Conservation (phyloP, 2,888 invertebrate genomes). For the Xiphydria camelus region DNA sequence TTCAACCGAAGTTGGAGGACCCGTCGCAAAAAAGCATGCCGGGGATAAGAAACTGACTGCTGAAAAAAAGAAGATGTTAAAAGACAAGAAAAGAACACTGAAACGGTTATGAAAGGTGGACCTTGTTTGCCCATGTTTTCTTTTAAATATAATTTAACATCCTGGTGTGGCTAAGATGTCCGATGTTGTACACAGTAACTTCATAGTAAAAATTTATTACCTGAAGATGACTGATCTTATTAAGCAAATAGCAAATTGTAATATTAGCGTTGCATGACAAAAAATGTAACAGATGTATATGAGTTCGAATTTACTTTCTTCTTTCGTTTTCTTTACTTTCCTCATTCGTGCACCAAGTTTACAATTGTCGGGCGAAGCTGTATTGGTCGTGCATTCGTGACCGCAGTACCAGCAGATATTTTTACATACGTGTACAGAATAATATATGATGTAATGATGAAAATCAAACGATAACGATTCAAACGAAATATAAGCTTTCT, state of each 20-base stretch:
- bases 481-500: constrained; percentile 44
- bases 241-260: constrained; percentile 19
- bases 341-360: constrained; percentile 8
- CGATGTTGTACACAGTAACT: constrained; percentile 44
- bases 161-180: constrained; percentile 46
- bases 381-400: constrained; percentile 5
- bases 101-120: constrained; percentile 75
- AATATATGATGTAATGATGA: constrained; percentile 26
- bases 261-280: constrained; percentile 14
- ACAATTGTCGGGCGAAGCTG: too few relatives aligned
- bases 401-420: constrained; percentile 45
- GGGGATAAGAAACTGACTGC: constrained; percentile 74
- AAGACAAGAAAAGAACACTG: constrained; percentile 83
- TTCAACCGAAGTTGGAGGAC: constrained; percentile 64
- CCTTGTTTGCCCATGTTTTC: constrained; percentile 8
- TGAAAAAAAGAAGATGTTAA: constrained; percentile 74
- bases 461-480: constrained; percentile 42
- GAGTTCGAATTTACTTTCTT: constrained; percentile 30
- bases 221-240: constrained; percentile 21
- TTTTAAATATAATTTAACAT: constrained; percentile 13
- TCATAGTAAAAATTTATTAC: constrained; percentile 41
- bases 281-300: not conserved
- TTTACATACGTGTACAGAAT: constrained; percentile 55
- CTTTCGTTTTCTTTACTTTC: constrained; percentile 28
- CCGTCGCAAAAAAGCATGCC: constrained; percentile 84